These are phyloP conservation scores for Mythimna impura DNA, from an alignment of 2,888 invertebrate genomes.

Conservation along the genomic window DNA sequence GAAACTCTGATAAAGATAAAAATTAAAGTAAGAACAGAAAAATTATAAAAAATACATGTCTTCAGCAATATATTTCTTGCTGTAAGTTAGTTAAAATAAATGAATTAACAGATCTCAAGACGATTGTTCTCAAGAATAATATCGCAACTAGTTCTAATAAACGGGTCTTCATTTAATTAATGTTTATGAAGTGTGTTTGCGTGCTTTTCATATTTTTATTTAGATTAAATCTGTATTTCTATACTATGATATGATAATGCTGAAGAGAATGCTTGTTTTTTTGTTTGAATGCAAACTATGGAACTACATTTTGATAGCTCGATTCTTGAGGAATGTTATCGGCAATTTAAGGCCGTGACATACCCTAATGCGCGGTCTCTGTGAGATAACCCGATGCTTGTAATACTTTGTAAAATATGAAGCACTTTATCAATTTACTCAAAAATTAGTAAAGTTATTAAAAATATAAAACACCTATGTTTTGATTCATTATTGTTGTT, in stretches of 20 bases:
- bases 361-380: too few species aligned
- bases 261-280: not conserved
- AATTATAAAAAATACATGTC: not conserved
- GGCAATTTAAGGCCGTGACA: too few species aligned
- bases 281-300: not conserved
- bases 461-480: too few species aligned
- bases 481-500: too few species aligned
- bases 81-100: not conserved
- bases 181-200: slow-evolving; percentile 64
- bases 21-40: not conserved
- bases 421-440: too few species aligned
- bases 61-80: not conserved
- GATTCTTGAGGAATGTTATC: too few species aligned
- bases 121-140: slow-evolving; percentile 67
- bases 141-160: slow-evolving; percentile 68
- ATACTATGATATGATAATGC: too few species aligned
- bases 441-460: too few species aligned
- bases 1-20: too few species aligned
- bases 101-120: slow-evolving; percentile 56
- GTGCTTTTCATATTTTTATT: slow-evolving; percentile 63
- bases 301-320: too few species aligned
- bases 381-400: too few species aligned
- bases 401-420: too few species aligned
- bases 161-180: slow-evolving; percentile 66
- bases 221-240: slow-evolving; percentile 26